A percentile compares a stretch with the other conserved stretches of the same genome.
phyloP scores from a whole-genome alignment of 2,797 vertebrate genomes.

The Bradypodion ventrale region DNA sequence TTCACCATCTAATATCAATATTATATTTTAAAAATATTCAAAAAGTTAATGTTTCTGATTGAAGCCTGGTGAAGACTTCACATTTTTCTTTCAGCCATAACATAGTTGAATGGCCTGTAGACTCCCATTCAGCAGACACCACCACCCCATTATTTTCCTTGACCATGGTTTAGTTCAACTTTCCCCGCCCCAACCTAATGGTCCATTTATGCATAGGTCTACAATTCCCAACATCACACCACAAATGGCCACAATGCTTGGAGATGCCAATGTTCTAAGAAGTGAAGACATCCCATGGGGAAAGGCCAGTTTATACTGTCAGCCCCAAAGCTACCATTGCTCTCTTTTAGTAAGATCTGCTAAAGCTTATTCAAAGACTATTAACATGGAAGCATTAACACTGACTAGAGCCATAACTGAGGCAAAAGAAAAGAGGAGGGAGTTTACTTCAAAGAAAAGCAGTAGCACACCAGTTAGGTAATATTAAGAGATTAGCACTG shows the following conservation, averaged over 20 bases:
- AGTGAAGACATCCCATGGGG: too few species aligned
- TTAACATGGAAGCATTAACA: too few species aligned
- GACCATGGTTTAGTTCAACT: not conserved
- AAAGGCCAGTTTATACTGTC: not conserved
- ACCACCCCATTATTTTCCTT: not conserved
- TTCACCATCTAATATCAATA: not conserved
- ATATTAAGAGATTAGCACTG: not conserved
- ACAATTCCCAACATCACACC: not conserved
- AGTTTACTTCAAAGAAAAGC: not conserved
- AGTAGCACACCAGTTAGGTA: not conserved
- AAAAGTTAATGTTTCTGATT: not conserved
- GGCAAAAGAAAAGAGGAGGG: not conserved
- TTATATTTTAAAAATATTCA: not conserved
- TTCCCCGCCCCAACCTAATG: not conserved
- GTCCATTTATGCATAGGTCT: not conserved
- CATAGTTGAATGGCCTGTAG: not conserved
- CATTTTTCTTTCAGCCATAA: not conserved
- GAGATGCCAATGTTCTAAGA: too few species aligned
- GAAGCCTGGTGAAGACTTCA: not conserved
- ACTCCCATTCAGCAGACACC: not conserved
- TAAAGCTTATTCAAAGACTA: too few species aligned
- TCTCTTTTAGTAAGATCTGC: too few species aligned
- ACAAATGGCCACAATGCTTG: not conserved
- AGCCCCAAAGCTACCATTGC: not conserved
- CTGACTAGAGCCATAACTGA: not conserved